Evolutionary conservation across 2,888 invertebrate species (phyloP).

Genomic region (Esperia sulphurella): DNA sequence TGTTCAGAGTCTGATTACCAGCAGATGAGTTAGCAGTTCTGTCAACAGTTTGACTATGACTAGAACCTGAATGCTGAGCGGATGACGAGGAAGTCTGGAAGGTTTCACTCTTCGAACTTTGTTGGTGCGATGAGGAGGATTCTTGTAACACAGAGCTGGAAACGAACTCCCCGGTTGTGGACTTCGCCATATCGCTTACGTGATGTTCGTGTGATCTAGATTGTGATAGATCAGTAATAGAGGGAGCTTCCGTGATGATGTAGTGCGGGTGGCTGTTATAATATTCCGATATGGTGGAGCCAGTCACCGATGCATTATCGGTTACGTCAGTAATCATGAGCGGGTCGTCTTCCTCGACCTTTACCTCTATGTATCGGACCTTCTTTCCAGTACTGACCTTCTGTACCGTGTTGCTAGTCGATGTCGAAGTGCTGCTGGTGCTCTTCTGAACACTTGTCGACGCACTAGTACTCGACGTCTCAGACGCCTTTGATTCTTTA

Average conservation of each 20-base stretch:
- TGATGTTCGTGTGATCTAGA: constrained; percentile 53
- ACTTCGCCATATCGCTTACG: constrained; percentile 67
- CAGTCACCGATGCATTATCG: constrained; percentile 67
- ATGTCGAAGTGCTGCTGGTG: constrained; percentile 49
- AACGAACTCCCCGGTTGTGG: constrained; percentile 64
- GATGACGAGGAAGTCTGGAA: constrained; percentile 66
- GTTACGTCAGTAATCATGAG: constrained; percentile 75
- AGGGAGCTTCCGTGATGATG: constrained; percentile 75
- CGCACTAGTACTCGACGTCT: constrained; percentile 59
- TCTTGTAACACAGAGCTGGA: constrained; percentile 59
- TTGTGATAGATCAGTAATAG: constrained; percentile 68
- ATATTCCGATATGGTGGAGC: constrained; percentile 70
- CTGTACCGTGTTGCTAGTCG: constrained; percentile 62
- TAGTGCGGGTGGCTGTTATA: constrained; percentile 76
- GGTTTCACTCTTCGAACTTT: constrained; percentile 64
- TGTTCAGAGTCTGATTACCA: constrained; percentile 62
- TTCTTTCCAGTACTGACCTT: constrained; percentile 72
- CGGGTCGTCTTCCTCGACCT: constrained; percentile 76
- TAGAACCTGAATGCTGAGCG: constrained; percentile 58
- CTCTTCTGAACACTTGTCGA: constrained; percentile 71
- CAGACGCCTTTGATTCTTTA: constrained; percentile 66
- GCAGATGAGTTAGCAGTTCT: constrained; percentile 55
- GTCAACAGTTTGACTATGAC: constrained; percentile 60
- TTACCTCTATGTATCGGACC: constrained; percentile 73
- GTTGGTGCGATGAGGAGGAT: constrained; percentile 60